A percentile compares a stretch with the other conserved stretches of the same genome.
Conservation (phyloP, 2,797 vertebrate species). For the Sebastes kiyomatsui region DNA sequence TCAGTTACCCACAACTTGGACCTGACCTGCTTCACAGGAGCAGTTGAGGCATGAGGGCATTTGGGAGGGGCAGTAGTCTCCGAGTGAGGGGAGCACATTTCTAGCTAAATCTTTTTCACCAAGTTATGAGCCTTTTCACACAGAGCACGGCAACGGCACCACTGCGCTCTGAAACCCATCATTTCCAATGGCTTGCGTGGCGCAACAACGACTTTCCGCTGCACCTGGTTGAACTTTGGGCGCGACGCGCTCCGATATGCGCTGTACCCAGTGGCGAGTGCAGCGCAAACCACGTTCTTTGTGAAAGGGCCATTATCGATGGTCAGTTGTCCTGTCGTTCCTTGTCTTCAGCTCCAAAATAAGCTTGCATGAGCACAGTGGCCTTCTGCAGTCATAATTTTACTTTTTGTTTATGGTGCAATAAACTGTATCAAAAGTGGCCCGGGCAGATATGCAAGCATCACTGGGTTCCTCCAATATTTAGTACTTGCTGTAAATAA, state of each 20-base stretch:
- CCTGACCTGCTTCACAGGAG: slow-evolving; percentile 21
- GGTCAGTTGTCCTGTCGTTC: background rate
- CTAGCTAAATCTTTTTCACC: slow-evolving; percentile 7
- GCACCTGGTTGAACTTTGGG: too few relatives aligned
- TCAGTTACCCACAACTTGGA: slow-evolving; percentile 47
- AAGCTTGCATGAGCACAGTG: background rate
- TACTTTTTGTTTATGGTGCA: background rate
- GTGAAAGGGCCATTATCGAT: background rate
- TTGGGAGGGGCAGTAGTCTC: slow-evolving; percentile 2
- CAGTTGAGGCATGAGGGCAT: slow-evolving; percentile 22
- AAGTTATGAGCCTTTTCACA: too few relatives aligned
- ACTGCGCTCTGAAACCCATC: too few relatives aligned
- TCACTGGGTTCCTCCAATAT: slow-evolving; percentile 24
- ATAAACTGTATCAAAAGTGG: background rate
- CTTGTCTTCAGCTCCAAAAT: background rate
- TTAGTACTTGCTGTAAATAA: slow-evolving; percentile 46
- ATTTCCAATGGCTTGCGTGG: too few relatives aligned
- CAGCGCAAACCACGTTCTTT: too few relatives aligned
- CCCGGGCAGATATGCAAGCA: background rate
- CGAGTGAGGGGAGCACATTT: background rate
- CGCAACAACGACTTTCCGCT: too few relatives aligned
- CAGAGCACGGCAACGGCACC: too few relatives aligned
- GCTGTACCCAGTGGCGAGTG: too few relatives aligned
- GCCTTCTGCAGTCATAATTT: background rate
- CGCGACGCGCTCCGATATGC: too few relatives aligned